These are phyloP conservation scores for Semaprochilodus insignis DNA, from an alignment of 2,797 vertebrate species.

Conservation along the genomic window DNA sequence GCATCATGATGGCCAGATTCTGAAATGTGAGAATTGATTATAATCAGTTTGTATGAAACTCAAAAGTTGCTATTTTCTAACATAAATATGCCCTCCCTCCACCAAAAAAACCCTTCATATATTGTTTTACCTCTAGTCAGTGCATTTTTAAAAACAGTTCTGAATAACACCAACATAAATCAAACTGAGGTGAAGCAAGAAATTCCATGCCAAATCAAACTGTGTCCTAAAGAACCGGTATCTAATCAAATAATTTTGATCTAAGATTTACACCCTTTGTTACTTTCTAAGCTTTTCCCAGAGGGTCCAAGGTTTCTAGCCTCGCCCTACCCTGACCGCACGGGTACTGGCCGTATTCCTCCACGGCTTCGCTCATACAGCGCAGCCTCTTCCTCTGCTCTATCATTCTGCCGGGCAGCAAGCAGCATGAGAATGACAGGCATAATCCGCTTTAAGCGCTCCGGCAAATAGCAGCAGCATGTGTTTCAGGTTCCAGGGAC, in stretches of 20 bases:
- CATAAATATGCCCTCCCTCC: background rate
- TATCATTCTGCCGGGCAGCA: slow-evolving; percentile 11
- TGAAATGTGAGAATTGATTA: background rate
- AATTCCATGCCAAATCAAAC: background rate
- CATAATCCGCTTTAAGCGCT: slow-evolving; percentile 50
- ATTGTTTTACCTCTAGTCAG: background rate
- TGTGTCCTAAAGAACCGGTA: background rate
- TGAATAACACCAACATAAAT: background rate
- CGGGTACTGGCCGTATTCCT: background rate
- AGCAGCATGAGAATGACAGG: slow-evolving; percentile 38
- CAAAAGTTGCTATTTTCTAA: background rate
- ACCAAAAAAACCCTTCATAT: background rate
- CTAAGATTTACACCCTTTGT: background rate
- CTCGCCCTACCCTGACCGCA: slow-evolving; percentile 19
- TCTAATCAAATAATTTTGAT: background rate
- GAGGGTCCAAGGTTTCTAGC: background rate
- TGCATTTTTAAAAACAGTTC: background rate
- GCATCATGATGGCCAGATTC: background rate
- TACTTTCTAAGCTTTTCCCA: background rate
- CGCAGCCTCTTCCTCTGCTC: slow-evolving; percentile 19
- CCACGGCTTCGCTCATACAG: background rate
- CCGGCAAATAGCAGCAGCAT: slow-evolving; percentile 51
- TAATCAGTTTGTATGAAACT: background rate
- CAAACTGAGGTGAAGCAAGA: background rate
- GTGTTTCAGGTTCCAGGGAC: slow-evolving; percentile 66